Percentiles rank a stretch among this genome's conserved stretches.
Evolutionary conservation across 2,113 vertebrate genomes (phyloP).

Genomic region (Alethe diademata): DNA sequence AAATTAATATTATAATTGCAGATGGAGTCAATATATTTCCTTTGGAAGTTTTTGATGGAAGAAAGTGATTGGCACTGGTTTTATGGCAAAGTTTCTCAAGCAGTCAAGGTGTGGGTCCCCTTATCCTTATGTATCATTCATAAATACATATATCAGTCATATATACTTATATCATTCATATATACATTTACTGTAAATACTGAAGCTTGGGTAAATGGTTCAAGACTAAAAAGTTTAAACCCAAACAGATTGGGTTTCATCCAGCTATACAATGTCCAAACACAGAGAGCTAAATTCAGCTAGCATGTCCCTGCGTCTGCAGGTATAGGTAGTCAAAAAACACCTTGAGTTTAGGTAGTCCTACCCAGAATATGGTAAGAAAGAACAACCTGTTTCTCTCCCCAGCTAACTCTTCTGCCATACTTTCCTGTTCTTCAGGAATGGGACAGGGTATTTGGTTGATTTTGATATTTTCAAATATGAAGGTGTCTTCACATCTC

Average conservation of each 20-base stretch:
- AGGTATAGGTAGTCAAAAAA: background rate
- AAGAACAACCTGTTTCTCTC: background rate
- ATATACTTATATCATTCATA: background rate
- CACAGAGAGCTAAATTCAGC: background rate
- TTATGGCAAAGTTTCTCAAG: background rate
- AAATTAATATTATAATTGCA: conserved; percentile 6
- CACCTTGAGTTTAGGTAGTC: background rate
- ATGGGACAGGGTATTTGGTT: background rate
- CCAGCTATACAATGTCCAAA: background rate
- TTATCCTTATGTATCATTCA: background rate
- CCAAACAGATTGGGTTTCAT: background rate
- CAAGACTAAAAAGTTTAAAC: background rate
- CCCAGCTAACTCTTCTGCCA: background rate
- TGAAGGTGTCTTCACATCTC: background rate
- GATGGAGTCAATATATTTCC: background rate
- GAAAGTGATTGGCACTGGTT: background rate
- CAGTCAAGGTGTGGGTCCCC: background rate
- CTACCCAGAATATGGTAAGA: background rate
- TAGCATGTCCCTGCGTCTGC: background rate
- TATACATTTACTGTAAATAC: background rate
- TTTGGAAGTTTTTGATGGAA: background rate
- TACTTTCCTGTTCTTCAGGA: background rate
- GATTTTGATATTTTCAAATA: background rate
- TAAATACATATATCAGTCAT: background rate
- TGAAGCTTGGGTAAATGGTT: background rate